These are phyloP conservation scores for Yponomeuta cagnagella DNA, from an alignment of 2,888 invertebrate genomes.

Conservation along the genomic window DNA sequence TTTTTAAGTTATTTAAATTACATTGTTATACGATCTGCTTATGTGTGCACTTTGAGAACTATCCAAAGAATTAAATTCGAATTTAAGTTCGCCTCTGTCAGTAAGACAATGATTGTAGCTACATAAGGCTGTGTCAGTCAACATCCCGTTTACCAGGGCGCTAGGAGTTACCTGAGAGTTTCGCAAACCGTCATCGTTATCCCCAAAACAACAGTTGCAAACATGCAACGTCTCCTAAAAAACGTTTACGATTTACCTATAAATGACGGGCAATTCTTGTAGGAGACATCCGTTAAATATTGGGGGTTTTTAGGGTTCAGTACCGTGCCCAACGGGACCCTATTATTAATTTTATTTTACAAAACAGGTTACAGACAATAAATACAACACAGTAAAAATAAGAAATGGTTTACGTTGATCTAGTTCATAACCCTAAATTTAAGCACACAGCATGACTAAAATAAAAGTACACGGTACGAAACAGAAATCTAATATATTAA, in stretches of 20 bases:
- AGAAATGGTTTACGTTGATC: no score
- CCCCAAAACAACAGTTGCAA: neutral
- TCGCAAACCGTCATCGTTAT: neutral
- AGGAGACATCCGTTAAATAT: neutral
- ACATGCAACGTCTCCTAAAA: neutral
- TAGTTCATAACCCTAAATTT: no score
- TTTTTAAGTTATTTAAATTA: no score
- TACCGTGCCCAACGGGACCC: no score
- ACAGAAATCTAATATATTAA: no score
- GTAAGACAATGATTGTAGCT: neutral
- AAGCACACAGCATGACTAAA: no score
- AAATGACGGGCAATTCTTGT: neutral
- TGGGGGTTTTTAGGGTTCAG: neutral
- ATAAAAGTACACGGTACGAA: no score
- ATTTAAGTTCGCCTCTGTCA: neutral
- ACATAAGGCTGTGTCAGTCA: neutral
- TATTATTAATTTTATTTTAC: no score
- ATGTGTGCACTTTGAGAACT: no score
- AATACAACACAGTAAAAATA: no score
- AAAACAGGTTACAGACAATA: no score
- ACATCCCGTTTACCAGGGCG: conserved; percentile 9
- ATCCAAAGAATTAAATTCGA: neutral
- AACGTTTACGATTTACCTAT: neutral
- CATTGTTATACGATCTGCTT: no score
- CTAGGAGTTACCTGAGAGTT: neutral